phyloP scores from a whole-genome alignment of 2,888 invertebrate species.

The Eristalis arbustorum region DNA sequence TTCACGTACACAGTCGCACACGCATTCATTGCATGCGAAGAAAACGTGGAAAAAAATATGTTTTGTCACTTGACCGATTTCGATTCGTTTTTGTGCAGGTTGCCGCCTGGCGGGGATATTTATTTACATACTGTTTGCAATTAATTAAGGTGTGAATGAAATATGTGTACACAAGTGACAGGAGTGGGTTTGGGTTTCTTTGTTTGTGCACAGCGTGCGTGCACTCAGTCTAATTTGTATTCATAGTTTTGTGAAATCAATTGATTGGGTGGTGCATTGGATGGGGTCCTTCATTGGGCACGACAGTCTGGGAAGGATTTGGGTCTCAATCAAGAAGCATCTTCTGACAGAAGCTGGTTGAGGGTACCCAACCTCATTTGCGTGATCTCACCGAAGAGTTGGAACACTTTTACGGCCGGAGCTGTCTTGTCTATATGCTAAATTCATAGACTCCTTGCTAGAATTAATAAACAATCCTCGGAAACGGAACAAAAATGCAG shows the following conservation, averaged over 20 bases:
- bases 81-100: not conserved
- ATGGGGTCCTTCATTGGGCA: too few relatives aligned
- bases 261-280: too few relatives aligned
- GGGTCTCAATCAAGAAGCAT: too few relatives aligned
- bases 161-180: not conserved
- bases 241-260: not conserved
- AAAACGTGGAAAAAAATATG: conserved; percentile 6
- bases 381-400: too few relatives aligned
- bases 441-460: too few relatives aligned
- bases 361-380: too few relatives aligned
- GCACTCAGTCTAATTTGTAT: not conserved
- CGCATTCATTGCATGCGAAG: not conserved
- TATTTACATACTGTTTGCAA: not conserved
- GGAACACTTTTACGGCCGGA: too few relatives aligned
- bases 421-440: too few relatives aligned
- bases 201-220: not conserved
- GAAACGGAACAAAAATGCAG: too few relatives aligned
- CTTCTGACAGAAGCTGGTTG: too few relatives aligned
- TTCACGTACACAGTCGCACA: not conserved
- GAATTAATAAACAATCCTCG: too few relatives aligned
- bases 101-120: not conserved
- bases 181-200: not conserved
- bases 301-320: too few relatives aligned
- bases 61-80: not conserved
- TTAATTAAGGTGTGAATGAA: not conserved